Percentiles rank a stretch among this genome's conserved stretches.
Evolutionary conservation across 2,797 vertebrate species (phyloP).

Genomic region (Paramormyrops hopkinsi): DNA sequence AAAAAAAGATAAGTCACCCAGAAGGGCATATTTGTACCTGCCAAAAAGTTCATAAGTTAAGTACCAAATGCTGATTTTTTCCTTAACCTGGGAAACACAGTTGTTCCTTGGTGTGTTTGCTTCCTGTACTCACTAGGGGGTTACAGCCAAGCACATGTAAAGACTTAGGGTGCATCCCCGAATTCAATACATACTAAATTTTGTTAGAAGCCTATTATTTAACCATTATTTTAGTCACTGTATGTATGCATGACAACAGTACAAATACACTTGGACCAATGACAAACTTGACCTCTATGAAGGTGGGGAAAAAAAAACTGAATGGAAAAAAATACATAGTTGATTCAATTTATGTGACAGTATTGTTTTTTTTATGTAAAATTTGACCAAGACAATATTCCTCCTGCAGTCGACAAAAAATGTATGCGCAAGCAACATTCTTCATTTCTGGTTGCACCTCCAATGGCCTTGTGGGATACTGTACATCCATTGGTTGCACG

Average conservation of each 20-base stretch:
- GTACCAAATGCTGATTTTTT: background rate
- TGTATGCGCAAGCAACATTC: background rate
- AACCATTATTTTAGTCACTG: background rate
- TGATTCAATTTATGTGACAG: background rate
- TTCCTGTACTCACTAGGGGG: background rate
- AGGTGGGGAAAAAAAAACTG: background rate
- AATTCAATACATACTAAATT: background rate
- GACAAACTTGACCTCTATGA: background rate
- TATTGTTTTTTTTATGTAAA: background rate
- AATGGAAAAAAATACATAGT: background rate
- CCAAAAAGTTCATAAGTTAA: background rate
- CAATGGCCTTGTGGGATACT: background rate
- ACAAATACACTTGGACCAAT: background rate
- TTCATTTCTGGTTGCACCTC: background rate
- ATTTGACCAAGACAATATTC: background rate
- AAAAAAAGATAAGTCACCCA: background rate
- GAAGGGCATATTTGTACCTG: background rate
- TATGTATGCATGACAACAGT: background rate
- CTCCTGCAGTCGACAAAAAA: background rate
- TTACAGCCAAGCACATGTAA: background rate
- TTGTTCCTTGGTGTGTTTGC: background rate
- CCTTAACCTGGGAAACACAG: background rate
- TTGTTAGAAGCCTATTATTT: background rate
- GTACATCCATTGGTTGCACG: background rate
- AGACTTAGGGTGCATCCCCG: background rate